Evolutionary conservation across 2,888 invertebrate genomes (phyloP).

Genomic region (Clusia tigrina): DNA sequence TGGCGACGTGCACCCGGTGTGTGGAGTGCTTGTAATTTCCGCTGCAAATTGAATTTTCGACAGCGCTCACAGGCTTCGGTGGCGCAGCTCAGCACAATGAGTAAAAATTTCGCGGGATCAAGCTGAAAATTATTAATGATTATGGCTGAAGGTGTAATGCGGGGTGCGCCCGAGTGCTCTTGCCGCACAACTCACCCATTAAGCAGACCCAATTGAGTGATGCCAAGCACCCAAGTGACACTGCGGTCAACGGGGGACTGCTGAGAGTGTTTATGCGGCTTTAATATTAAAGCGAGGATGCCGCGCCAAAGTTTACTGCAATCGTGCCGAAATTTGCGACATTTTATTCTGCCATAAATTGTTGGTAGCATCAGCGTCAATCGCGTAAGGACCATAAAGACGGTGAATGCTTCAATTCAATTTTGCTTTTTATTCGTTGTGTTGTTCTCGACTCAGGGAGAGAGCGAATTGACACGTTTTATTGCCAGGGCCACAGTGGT

Average conservation of each 20-base stretch:
- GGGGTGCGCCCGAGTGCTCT: no score
- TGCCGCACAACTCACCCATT: no score
- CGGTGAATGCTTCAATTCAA: background rate
- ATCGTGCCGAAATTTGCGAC: background rate
- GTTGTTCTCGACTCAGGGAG: no score
- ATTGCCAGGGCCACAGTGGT: background rate
- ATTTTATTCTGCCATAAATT: conserved; percentile 2
- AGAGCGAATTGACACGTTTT: background rate
- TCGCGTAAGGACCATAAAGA: background rate
- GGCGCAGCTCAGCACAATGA: background rate
- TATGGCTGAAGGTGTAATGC: no score
- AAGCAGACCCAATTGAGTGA: no score
- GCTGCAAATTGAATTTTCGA: background rate
- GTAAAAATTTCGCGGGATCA: background rate
- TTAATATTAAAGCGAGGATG: no score
- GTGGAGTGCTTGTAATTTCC: background rate
- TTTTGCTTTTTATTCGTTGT: background rate
- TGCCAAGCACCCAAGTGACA: no score
- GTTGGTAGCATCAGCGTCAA: background rate
- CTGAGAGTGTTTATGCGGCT: no score
- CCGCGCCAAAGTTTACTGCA: no score
- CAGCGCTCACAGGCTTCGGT: background rate
- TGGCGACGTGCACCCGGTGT: background rate
- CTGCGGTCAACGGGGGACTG: no score
- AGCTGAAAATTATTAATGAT: no score